Evolutionary conservation across 2,797 vertebrate genomes (phyloP).

Genomic region (Microhierax caerulescens): DNA sequence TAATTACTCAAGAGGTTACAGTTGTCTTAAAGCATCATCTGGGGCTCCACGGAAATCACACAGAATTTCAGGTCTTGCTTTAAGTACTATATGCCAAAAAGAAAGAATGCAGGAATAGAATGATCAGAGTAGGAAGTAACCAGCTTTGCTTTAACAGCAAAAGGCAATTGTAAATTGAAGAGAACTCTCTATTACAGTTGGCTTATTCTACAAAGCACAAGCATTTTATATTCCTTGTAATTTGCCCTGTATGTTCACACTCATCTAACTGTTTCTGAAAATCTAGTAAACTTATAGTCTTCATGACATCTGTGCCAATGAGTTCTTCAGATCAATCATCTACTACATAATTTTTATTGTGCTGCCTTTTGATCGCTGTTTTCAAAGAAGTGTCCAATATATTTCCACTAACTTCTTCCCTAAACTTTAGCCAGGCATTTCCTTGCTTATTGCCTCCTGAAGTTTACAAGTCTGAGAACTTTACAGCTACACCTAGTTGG

Average conservation of each 20-base stretch:
- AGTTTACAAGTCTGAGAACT: neutral
- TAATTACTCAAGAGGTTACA: neutral
- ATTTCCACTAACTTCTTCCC: constrained; percentile 8
- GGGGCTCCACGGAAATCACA: neutral
- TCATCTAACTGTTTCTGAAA: constrained; percentile 21
- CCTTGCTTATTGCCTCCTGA: neutral
- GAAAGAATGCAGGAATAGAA: neutral
- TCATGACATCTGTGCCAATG: neutral
- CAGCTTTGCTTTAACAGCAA: constrained; percentile 8
- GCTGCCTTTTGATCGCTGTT: neutral
- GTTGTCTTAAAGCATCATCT: neutral
- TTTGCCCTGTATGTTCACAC: neutral
- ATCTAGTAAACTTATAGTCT: constrained; percentile 8
- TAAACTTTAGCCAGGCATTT: neutral
- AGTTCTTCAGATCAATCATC: constrained; percentile 9
- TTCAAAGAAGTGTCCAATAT: neutral
- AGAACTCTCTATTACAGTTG: constrained; percentile 1
- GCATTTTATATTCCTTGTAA: neutral
- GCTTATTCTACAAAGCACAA: constrained; percentile 28
- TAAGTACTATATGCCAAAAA: neutral
- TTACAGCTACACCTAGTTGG: neutral
- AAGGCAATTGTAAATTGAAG: constrained; percentile 23
- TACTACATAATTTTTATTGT: neutral
- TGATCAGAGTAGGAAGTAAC: constrained; percentile 16
- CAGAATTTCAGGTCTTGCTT: neutral